These are phyloP conservation scores for Variabilichromis moorii DNA, from an alignment of 2,113 vertebrate genomes.

Conservation along the genomic window DNA sequence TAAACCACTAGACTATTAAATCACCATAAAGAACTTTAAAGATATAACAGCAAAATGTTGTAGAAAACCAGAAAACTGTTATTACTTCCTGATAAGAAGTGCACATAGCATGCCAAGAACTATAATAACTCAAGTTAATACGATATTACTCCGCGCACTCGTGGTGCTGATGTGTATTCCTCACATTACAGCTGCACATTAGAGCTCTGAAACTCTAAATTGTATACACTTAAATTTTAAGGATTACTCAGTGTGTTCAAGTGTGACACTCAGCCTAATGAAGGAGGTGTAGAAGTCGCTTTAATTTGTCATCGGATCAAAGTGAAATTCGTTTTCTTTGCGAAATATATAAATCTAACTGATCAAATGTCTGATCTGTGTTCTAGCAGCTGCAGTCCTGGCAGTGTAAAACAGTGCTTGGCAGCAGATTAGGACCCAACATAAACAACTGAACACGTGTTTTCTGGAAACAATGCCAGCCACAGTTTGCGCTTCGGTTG, in stretches of 20 bases:
- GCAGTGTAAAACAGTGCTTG: neutral
- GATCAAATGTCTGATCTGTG: neutral
- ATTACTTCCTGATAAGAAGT: neutral
- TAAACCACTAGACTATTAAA: neutral
- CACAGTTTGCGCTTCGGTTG: neutral
- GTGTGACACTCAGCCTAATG: neutral
- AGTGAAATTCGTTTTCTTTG: neutral
- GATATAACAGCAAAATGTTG: neutral
- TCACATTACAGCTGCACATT: neutral
- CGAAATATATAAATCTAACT: neutral
- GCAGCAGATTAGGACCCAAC: neutral
- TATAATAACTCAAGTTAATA: neutral
- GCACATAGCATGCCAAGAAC: neutral
- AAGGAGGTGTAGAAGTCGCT: neutral
- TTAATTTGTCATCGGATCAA: neutral
- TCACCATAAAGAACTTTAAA: neutral
- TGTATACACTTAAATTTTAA: neutral
- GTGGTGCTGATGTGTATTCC: neutral
- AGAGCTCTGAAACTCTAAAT: neutral
- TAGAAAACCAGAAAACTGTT: neutral
- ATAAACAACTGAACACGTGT: neutral
- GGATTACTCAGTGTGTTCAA: neutral
- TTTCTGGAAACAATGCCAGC: neutral
- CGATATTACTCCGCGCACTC: neutral
- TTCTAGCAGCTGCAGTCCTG: neutral